Conservation (phyloP, 2,888 invertebrate genomes). For the Metopia argyrocephala region DNA sequence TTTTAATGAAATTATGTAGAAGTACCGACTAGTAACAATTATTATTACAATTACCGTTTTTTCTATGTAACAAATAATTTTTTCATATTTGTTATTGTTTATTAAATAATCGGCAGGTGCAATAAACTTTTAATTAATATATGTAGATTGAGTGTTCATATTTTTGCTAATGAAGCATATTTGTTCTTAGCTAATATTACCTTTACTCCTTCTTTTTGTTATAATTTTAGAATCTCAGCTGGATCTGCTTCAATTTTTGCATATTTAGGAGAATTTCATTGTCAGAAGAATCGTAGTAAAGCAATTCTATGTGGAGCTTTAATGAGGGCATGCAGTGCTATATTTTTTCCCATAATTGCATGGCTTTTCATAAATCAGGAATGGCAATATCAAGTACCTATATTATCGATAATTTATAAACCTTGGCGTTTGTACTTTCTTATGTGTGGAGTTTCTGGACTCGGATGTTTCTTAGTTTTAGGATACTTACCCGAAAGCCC, state of each 20-base stretch:
- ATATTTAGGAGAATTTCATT: conserved; percentile 80
- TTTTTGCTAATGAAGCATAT: no score
- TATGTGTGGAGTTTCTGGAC: conserved; percentile 71
- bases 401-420: conserved; percentile 69
- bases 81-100: no score
- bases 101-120: no score
- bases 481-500: conserved; percentile 75
- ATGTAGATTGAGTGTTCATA: no score
- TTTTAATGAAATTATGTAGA: no score
- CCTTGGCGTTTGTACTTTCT: conserved; percentile 76
- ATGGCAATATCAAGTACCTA: conserved; percentile 70
- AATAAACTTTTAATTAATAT: no score
- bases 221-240: conserved; percentile 74
- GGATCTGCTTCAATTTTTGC: conserved; percentile 80
- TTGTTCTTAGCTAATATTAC: no score
- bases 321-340: conserved; percentile 71
- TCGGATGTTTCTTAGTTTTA: conserved; percentile 69
- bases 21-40: no score
- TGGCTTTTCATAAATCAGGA: conserved; percentile 73
- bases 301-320: conserved; percentile 74
- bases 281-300: conserved; percentile 77
- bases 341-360: conserved; percentile 72
- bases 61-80: no score
- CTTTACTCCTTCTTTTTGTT: not conserved
- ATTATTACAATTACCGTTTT: no score